These are phyloP conservation scores for Paramuricea clavata DNA, from an alignment of 92 coral and sea anemone species.

Conservation along the genomic window DNA sequence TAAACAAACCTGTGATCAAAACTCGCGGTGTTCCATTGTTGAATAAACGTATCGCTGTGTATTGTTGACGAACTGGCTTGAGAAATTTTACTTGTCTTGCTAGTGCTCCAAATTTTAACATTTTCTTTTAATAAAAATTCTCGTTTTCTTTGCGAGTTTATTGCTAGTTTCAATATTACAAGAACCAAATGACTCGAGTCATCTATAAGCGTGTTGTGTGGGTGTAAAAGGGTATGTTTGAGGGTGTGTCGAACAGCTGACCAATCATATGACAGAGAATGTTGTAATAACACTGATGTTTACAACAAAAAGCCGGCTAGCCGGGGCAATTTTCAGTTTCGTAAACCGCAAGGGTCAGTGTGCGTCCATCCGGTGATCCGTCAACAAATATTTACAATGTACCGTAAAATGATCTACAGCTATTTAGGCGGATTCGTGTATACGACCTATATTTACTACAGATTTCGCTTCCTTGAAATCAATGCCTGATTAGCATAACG, in stretches of 20 bases:
- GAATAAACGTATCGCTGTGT: neutral
- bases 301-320: too few relatives aligned
- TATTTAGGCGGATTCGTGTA: too few relatives aligned
- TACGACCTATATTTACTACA: too few relatives aligned
- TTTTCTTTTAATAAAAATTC: neutral
- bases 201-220: neutral
- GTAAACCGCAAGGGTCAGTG: too few relatives aligned
- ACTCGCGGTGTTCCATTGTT: constrained; percentile 10
- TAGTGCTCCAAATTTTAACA: neutral
- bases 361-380: too few relatives aligned
- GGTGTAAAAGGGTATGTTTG: neutral
- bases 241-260: neutral
- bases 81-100: neutral
- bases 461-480: too few relatives aligned
- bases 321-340: too few relatives aligned
- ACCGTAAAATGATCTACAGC: too few relatives aligned
- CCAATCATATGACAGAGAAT: neutral
- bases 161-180: neutral
- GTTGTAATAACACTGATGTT: too few relatives aligned
- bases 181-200: neutral
- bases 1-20: constrained; percentile 40
- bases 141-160: neutral
- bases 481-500: too few relatives aligned
- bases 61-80: neutral
- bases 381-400: too few relatives aligned